Percentiles rank a stretch among this genome's conserved stretches.
phyloP scores from a whole-genome alignment of 2,888 invertebrate species.

The Drosophila kokeensis region DNA sequence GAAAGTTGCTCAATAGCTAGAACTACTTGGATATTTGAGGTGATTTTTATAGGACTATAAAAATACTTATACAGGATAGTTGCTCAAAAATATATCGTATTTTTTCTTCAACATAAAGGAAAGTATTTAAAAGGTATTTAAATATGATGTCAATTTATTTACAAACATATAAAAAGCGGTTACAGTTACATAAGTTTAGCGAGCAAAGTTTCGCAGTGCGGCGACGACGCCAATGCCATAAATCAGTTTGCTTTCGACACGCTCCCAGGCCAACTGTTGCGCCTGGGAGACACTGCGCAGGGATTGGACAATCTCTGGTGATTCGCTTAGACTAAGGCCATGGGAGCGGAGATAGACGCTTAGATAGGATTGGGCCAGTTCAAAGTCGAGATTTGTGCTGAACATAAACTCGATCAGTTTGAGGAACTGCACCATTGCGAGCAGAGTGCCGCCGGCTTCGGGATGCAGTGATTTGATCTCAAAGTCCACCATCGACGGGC shows the following conservation, averaged over 20 bases:
- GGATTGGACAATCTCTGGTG: constrained; percentile 86
- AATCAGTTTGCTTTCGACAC: constrained; percentile 89
- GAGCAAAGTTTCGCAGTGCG: constrained; percentile 88
- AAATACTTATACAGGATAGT: not conserved
- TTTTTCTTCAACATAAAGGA: no score
- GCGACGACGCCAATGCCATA: constrained; percentile 92
- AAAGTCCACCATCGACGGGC: constrained; percentile 94
- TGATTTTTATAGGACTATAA: not conserved
- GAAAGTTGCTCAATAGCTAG: not conserved
- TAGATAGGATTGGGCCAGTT: constrained; percentile 95
- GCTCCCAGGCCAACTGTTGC: constrained; percentile 88
- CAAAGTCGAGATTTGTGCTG: constrained; percentile 92
- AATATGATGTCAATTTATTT: constrained; percentile 42
- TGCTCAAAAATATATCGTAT: no score
- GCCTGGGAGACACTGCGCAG: constrained; percentile 87
- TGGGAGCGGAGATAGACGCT: constrained; percentile 94
- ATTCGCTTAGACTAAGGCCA: constrained; percentile 87
- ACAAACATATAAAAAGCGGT: constrained; percentile 33
- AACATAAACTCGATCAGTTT: constrained; percentile 90
- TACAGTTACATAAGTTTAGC: constrained; percentile 46
- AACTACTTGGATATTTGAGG: not conserved
- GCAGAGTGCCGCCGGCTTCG: constrained; percentile 89
- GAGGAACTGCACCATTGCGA: constrained; percentile 92
- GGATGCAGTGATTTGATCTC: constrained; percentile 93
- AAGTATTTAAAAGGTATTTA: not conserved